Evolutionary conservation across 2,113 vertebrate genomes (phyloP), one percentile per base, ranked within the genome.

Genomic region (Tetrax tetrax): DNA sequence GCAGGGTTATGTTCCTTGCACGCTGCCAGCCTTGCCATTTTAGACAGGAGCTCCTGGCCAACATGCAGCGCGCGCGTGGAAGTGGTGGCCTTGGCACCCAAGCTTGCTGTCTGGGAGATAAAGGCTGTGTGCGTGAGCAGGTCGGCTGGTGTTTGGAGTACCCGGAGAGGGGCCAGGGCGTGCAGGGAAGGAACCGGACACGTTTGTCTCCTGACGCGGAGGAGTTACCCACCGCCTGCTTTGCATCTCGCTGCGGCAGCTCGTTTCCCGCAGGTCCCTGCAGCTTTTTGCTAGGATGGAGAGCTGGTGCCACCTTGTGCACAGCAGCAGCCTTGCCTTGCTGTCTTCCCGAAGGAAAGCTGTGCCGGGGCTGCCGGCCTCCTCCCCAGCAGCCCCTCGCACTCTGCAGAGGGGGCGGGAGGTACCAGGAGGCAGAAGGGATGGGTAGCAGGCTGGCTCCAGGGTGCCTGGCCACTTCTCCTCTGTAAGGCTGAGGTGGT

Each of bases 301-400:
- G 95, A 94, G 84, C 91, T 48, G 45, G 94, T 93, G 91, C 96
- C 96, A 89, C 91, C 95, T 95, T 65, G 94, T 94, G 96, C 89
- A 33, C 70, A 4, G 91, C 89, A 12, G 31, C 69, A 41, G 93
- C 83, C 87, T 9, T 6, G 94, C 88, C 80, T 57, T 16, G 41
- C 41, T 43, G 41, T 56, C 63, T 50, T 2, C 6, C 48, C 43
- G 3, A 2, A 25, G 35, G 35, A 10, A 9, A 38, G 48, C 66
- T 8, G 6, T 8, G 66, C 28, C 6, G 1, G 50, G 5, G 27
- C 29, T 3, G 7, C 56, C 43, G 7, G n/a, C 9, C 27, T 24
- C 59, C 11, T 10, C 76, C 63, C 33, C n/a, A 3, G 87, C 37
- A 47, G 31, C 79, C 47, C 15, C 69, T 8, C 10, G 54, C 4